Evolutionary conservation across 2,888 invertebrate genomes (phyloP), one percentile per base, ranked within the genome.

Genomic region (Lithosia quadra): DNA sequence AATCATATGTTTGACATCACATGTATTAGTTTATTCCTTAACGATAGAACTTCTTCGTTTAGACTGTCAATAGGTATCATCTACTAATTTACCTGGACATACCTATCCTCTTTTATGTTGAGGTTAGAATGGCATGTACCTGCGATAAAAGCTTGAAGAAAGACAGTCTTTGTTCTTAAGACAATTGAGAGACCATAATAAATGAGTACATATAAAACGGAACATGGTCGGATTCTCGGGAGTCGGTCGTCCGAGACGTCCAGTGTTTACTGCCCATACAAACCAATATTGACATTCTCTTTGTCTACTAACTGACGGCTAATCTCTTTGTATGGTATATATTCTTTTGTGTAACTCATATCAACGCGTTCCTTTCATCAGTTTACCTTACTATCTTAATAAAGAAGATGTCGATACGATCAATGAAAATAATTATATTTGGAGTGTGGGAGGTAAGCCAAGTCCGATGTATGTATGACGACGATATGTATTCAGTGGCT

Each of bases 231-330:
- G 86, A 89, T 93, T 91, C 92, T 89, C 87, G 88, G 91, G 91
- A 92, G 84, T 83, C 83, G 81, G 77, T 82, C 87, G 86, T 71
- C 83, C 78, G 88, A 88, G 86, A 84, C 87, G 80, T 81, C 84
- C 84, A 81, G 82, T 92, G 90, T 92, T 91, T 90, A 90, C 91
- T 78, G 85, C 85, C 84, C 87, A 90, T 89, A 89, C 89, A 91
- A 89, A 90, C 91, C 90, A 92, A 92, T 92, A 92, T 93, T 93
- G 93, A 92, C 93, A 92, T 89, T 91, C 86, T 86, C 89, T 89
- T 93, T 93, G 92, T 92, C 89, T 88, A 86, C 87, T 87, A 87
- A 87, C 88, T 88, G 90, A 89, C 90, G 88, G 90, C 89, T 91
- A 90, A 92, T 92, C 91, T 90, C 90, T 90, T 90, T 91, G 90